These are phyloP conservation scores for Leptothorax acervorum DNA, from an alignment of 2,888 invertebrate species.

Conservation along the genomic window DNA sequence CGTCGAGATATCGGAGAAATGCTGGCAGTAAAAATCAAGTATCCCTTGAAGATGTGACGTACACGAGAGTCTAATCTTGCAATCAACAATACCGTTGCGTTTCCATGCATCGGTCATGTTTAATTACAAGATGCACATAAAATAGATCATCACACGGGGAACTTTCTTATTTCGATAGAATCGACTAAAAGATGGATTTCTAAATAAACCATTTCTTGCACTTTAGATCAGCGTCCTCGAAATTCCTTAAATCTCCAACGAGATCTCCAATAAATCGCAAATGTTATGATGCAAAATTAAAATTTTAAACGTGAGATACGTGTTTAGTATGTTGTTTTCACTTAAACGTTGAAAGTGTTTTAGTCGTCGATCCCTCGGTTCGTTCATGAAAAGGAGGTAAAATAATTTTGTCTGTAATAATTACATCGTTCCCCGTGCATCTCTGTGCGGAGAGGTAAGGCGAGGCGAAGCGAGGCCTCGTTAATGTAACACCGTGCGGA, in stretches of 20 bases:
- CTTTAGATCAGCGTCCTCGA: background rate
- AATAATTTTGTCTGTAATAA: slow-evolving; percentile 45
- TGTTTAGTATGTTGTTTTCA: background rate
- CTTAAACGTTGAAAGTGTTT: background rate
- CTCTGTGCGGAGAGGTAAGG: background rate
- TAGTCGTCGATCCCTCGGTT: background rate
- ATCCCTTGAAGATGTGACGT: background rate
- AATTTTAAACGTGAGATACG: background rate
- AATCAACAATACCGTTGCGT: background rate
- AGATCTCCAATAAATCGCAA: background rate
- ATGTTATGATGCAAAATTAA: background rate
- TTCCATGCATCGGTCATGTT: background rate
- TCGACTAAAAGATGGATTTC: background rate
- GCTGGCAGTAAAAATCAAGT: slow-evolving; percentile 16
- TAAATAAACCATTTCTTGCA: background rate
- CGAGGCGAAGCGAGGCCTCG: slow-evolving; percentile 49
- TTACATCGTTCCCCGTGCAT: slow-evolving; percentile 22
- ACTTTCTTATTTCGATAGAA: background rate
- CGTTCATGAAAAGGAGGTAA: background rate
- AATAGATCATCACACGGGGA: background rate
- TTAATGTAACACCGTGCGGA: slow-evolving; percentile 66
- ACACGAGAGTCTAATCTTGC: slow-evolving; percentile 8
- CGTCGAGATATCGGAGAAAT: slow-evolving; percentile 46
- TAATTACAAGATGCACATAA: slow-evolving; percentile 2
- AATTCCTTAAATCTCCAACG: background rate